These are phyloP conservation scores for Dendrocincla fuliginosa DNA, from an alignment of 2,797 vertebrate species.

Conservation along the genomic window DNA sequence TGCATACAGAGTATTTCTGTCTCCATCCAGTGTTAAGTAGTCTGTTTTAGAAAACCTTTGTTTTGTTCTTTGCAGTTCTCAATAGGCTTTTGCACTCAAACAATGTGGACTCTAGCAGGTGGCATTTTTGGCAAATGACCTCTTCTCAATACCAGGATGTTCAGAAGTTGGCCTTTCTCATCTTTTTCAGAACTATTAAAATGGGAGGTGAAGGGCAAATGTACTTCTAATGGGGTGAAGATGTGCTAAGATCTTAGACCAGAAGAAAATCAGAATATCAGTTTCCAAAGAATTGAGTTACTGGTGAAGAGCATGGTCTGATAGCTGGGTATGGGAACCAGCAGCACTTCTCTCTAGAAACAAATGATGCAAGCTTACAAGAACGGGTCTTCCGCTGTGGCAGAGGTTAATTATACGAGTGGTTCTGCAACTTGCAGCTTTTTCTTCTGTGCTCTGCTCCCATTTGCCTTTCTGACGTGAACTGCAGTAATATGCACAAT, in stretches of 20 bases:
- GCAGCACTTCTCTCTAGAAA: constrained; percentile 9
- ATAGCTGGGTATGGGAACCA: not conserved
- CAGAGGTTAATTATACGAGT: constrained; percentile 53
- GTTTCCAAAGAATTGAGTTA: not conserved
- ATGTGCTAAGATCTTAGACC: not conserved
- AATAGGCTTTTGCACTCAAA: constrained; percentile 61
- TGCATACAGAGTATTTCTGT: constrained; percentile 67
- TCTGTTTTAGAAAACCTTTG: constrained; percentile 68
- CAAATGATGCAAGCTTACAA: constrained; percentile 4
- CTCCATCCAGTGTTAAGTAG: constrained; percentile 59
- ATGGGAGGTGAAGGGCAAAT: constrained; percentile 23
- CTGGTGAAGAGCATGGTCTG: not conserved
- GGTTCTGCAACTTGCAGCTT: not conserved
- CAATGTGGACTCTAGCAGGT: constrained; percentile 65
- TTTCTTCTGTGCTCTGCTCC: constrained; percentile 7
- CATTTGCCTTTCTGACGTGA: constrained; percentile 52
- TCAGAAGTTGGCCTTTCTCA: constrained; percentile 56
- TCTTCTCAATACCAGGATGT: constrained; percentile 28
- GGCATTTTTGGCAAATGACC: constrained; percentile 66
- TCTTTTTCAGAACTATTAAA: constrained; percentile 26
- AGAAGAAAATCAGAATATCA: not conserved
- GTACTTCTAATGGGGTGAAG: not conserved
- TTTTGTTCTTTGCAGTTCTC: constrained; percentile 49
- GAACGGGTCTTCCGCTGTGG: constrained; percentile 11
- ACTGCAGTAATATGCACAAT: constrained; percentile 45